Base-by-base conservation (phyloP, 23 tunicate genomes). In the Aplidium turbinatum region DNA sequence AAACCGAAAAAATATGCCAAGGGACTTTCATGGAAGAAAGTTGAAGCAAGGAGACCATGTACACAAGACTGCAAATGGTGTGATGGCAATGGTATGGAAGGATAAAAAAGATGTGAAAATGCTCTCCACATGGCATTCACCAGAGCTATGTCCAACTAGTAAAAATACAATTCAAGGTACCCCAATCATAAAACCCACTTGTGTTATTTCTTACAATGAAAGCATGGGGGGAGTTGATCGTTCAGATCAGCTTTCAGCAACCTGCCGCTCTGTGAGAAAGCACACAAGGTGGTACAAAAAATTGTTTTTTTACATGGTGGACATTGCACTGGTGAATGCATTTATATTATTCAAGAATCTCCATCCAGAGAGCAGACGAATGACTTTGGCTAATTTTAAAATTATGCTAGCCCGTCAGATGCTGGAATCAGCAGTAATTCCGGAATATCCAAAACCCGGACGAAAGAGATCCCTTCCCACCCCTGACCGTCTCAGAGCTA, bases 121-220 rank as follows among this genome's bases (percentile, higher is more conserved):
- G 61, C 61, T 54, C 21, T 54, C 61, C 19, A 54, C 61, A 16
- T 11, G 25, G 61, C 61, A 54, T 16, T 16, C 61, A 54, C 21
- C 20, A 54, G 6, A 54, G 21, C 19, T 54, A 26, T 13, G 19
- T 54, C 61, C 61, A 54, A 54, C 61, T 54, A 26, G 61, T n/a
- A n/a, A n/a, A n/a, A n/a, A n/a, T n/a, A n/a, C n/a, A n/a, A n/a
- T n/a, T n/a, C n/a, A n/a, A n/a, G 61, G 61, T 16, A 54, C 19
- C 21, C 24, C 61, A 16, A 54, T n/a, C 5, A 54, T 25, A 22
- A 54, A 54, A 54, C 61, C 61, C 19, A 26, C 61, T 54, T 54
- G 61, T 54, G 61, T 54, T 16, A 54, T 54, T 54, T 54, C 61
- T 54, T 54, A 54, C 61, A 54, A 54, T 54, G 21, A 54, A 54